Evolutionary conservation across 2,888 invertebrate species (phyloP).

Genomic region (Norana najaformis): DNA sequence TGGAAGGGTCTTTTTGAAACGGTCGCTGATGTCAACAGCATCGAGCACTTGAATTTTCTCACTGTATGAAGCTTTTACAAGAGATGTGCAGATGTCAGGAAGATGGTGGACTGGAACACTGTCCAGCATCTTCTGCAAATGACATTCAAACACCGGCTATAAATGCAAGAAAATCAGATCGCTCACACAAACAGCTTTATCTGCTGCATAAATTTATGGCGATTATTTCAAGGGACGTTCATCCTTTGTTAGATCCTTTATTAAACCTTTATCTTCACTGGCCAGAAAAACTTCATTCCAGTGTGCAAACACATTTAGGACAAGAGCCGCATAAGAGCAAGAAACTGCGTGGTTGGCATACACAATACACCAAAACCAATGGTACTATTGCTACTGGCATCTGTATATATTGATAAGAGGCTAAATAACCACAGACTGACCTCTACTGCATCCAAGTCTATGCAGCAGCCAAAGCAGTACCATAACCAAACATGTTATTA

Average conservation of each 20-base stretch:
- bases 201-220: background rate
- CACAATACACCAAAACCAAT: too few relatives aligned
- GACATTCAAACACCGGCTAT: background rate
- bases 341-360: too few relatives aligned
- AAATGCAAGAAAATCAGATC: background rate
- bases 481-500: too few relatives aligned
- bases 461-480: too few relatives aligned
- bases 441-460: too few relatives aligned
- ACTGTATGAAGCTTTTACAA: slow-evolving; percentile 63
- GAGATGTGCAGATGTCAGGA: slow-evolving; percentile 64
- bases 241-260: too few relatives aligned
- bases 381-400: too few relatives aligned
- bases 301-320: background rate
- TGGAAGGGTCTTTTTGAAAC: slow-evolving; percentile 64
- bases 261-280: background rate
- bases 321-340: too few relatives aligned
- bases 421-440: too few relatives aligned
- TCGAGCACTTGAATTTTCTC: slow-evolving; percentile 65
- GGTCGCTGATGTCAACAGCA: slow-evolving; percentile 63
- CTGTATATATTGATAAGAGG: too few relatives aligned
- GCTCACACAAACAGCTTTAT: background rate
- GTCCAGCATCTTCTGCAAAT: slow-evolving; percentile 60
- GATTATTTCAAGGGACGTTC: background rate
- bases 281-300: background rate
- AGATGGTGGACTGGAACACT: slow-evolving; percentile 63